phyloP scores from a whole-genome alignment of 2,797 vertebrate species.

The Holocentrus rufus region DNA sequence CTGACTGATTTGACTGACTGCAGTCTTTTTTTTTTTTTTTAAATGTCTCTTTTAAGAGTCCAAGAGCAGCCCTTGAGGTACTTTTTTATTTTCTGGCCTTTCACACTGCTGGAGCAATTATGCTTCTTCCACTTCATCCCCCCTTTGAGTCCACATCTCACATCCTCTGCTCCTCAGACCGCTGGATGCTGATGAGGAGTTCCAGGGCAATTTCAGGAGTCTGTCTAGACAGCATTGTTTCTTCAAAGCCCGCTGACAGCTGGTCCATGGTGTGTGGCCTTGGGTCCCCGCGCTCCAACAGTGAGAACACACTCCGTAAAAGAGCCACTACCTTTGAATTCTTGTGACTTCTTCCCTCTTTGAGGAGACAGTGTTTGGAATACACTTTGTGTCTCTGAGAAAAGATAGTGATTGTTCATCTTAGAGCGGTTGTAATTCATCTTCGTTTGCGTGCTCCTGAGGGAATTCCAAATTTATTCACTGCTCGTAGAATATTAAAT shows the following conservation, averaged over 20 bases:
- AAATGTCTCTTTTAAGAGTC: slow-evolving; percentile 34
- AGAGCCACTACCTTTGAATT: slow-evolving; percentile 6
- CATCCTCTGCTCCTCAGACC: slow-evolving; percentile 41
- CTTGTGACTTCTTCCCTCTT: neutral
- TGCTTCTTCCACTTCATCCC: slow-evolving; percentile 44
- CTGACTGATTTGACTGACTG: slow-evolving; percentile 24
- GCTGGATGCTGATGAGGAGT: slow-evolving; percentile 60
- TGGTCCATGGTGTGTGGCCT: slow-evolving; percentile 34
- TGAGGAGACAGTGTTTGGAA: neutral
- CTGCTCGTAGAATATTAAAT: slow-evolving; percentile 22
- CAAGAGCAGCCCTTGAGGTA: slow-evolving; percentile 34
- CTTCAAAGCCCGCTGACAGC: slow-evolving; percentile 44
- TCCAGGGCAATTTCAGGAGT: slow-evolving; percentile 49
- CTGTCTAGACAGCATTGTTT: slow-evolving; percentile 48
- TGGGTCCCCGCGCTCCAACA: slow-evolving; percentile 17
- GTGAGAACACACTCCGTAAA: slow-evolving; percentile 8
- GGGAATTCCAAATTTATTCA: slow-evolving; percentile 40
- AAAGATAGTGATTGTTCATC: slow-evolving; percentile 19
- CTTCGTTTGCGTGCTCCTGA: slow-evolving; percentile 36
- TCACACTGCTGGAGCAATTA: slow-evolving; percentile 51
- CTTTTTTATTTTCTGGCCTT: slow-evolving; percentile 55
- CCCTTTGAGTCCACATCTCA: slow-evolving; percentile 51
- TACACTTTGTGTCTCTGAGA: slow-evolving; percentile 2
- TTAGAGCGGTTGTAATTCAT: slow-evolving; percentile 28
- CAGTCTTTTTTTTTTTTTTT: neutral